phyloP scores from a whole-genome alignment of 2,113 vertebrate species.

The Lepus timidus region DNA sequence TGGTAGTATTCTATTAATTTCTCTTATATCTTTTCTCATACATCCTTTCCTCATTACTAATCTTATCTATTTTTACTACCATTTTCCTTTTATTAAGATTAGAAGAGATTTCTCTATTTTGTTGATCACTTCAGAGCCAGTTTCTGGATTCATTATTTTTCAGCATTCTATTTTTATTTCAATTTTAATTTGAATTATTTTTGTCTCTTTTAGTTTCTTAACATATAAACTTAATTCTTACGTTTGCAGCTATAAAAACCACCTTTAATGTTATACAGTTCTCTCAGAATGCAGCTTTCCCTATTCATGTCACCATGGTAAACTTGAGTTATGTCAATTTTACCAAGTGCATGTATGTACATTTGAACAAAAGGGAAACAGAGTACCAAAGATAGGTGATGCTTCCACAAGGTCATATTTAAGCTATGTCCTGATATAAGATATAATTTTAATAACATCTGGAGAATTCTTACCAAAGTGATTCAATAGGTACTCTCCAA shows the following conservation, averaged over 20 bases:
- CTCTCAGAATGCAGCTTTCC: not conserved
- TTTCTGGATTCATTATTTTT: not conserved
- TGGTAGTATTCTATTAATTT: not conserved
- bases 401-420: not conserved
- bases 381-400: not conserved
- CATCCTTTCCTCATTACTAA: not conserved
- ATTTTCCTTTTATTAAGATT: not conserved
- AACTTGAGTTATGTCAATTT: not conserved
- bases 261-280: not conserved
- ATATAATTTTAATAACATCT: constrained; percentile 6
- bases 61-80: not conserved
- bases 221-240: not conserved
- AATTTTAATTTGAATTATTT: not conserved
- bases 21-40: not conserved
- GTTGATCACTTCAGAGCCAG: not conserved
- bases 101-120: not conserved
- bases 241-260: not conserved
- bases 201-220: not conserved
- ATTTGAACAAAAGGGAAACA: not conserved
- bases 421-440: not conserved
- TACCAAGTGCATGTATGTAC: not conserved
- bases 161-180: not conserved
- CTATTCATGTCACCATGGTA: not conserved
- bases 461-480: not conserved
- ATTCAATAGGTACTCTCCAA: not conserved